Conservation (phyloP, 2,888 invertebrate genomes). For the Epirrhoe tristata region DNA sequence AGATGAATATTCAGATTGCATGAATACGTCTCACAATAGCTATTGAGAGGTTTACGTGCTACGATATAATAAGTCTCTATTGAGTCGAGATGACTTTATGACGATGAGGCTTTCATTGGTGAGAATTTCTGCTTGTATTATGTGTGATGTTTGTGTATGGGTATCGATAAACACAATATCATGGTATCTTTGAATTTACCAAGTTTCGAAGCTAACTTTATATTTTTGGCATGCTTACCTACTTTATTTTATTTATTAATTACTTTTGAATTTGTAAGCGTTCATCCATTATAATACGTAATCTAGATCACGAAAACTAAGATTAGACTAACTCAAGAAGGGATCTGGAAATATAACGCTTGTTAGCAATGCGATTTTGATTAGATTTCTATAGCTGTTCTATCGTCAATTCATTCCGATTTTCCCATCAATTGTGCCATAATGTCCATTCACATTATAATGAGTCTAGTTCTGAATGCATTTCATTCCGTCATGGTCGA, state of each 20-base stretch:
- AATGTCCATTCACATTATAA: conserved; percentile 49
- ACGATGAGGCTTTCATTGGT: conserved; percentile 22
- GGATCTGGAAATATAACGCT: background rate
- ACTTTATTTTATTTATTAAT: too few species aligned
- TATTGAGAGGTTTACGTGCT: conserved; percentile 60
- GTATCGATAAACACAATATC: too few species aligned
- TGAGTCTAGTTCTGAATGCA: conserved; percentile 40
- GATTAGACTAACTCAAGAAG: background rate
- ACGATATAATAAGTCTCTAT: conserved; percentile 52
- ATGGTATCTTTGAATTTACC: too few species aligned
- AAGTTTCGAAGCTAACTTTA: too few species aligned
- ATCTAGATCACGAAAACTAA: background rate
- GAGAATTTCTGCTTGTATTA: background rate
- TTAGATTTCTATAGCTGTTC: conserved; percentile 19
- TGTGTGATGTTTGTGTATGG: background rate
- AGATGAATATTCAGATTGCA: conserved; percentile 79
- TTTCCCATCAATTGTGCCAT: conserved; percentile 47
- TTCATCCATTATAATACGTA: too few species aligned
- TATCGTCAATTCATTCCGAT: conserved; percentile 34
- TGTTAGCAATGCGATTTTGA: conserved; percentile 14
- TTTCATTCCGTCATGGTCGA: conserved; percentile 44
- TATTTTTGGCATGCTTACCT: too few species aligned
- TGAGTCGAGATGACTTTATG: conserved; percentile 33
- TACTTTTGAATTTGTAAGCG: too few species aligned
- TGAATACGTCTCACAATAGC: conserved; percentile 64